Evolutionary conservation across 2,888 invertebrate genomes (phyloP).

Genomic region (Rhabditoides inermis): DNA sequence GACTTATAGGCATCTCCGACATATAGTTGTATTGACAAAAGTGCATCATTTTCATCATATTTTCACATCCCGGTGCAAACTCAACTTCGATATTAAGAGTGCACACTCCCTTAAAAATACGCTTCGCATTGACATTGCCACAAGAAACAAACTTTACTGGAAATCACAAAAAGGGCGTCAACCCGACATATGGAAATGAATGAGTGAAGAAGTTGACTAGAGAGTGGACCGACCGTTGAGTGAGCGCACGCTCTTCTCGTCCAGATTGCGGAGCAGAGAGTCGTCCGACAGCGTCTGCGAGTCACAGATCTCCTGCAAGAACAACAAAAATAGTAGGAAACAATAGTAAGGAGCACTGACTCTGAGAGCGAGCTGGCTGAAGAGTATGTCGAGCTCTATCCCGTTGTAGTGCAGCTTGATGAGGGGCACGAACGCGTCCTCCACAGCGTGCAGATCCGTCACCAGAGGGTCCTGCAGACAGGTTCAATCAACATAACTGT

Average conservation of each 20-base stretch:
- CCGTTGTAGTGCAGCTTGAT: conserved; percentile 98
- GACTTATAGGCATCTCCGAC: too few species aligned
- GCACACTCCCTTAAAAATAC: too few species aligned
- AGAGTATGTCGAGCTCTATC: conserved; percentile 91
- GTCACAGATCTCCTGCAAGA: conserved; percentile 61
- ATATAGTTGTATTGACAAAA: too few species aligned
- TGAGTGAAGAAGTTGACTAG: too few species aligned
- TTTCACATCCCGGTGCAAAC: too few species aligned
- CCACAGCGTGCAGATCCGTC: conserved; percentile 67
- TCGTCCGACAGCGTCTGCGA: conserved; percentile 80
- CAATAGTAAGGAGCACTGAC: conserved; percentile 56
- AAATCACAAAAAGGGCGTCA: too few species aligned
- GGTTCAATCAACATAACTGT: background rate
- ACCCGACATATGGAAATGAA: too few species aligned
- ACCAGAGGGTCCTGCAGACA: conserved; percentile 59
- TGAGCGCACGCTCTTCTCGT: conserved; percentile 89
- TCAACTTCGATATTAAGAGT: too few species aligned
- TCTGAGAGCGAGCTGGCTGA: conserved; percentile 85
- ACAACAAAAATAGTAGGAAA: background rate
- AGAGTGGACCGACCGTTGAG: conserved; percentile 68
- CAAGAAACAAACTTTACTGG: too few species aligned
- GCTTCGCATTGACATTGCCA: too few species aligned
- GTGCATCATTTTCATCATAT: too few species aligned
- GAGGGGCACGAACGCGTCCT: conserved; percentile 97
- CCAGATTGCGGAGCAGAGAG: conserved; percentile 80